phyloP scores from a whole-genome alignment of 2,113 vertebrate genomes.

The Ceratotherium simum region DNA sequence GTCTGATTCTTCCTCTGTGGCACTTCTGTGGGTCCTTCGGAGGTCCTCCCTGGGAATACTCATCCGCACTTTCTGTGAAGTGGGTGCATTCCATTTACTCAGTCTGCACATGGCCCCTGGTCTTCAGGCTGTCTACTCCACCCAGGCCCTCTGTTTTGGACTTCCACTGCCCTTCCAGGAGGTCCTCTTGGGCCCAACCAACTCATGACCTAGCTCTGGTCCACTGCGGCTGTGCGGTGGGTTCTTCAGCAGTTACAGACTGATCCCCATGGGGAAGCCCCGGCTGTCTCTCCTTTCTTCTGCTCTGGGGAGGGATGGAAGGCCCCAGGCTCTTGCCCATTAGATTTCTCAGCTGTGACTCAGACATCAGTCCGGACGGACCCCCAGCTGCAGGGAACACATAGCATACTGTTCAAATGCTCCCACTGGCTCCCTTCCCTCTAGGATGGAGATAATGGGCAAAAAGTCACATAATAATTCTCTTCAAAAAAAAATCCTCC shows the following conservation, averaged over 20 bases:
- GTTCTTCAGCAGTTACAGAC: not conserved
- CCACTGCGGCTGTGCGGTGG: not conserved
- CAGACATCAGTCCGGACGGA: not conserved
- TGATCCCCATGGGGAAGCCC: rapidly evolving
- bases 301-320: not conserved
- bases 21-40: not conserved
- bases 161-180: not conserved
- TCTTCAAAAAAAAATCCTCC: not conserved
- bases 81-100: not conserved
- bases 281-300: not conserved
- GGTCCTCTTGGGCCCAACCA: not conserved
- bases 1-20: not conserved
- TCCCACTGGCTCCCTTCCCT: not conserved
- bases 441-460: not conserved
- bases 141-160: not conserved
- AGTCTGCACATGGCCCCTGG: rapidly evolving
- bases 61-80: not conserved
- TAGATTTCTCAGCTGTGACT: not conserved
- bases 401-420: rapidly evolving
- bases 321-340: not conserved
- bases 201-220: no score
- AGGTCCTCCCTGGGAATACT: not conserved
- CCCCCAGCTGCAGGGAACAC: not conserved
- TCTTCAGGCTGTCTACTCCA: not conserved
- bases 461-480: not conserved